phyloP scores from a whole-genome alignment of 2,797 vertebrate species.

The Dermochelys coriacea region DNA sequence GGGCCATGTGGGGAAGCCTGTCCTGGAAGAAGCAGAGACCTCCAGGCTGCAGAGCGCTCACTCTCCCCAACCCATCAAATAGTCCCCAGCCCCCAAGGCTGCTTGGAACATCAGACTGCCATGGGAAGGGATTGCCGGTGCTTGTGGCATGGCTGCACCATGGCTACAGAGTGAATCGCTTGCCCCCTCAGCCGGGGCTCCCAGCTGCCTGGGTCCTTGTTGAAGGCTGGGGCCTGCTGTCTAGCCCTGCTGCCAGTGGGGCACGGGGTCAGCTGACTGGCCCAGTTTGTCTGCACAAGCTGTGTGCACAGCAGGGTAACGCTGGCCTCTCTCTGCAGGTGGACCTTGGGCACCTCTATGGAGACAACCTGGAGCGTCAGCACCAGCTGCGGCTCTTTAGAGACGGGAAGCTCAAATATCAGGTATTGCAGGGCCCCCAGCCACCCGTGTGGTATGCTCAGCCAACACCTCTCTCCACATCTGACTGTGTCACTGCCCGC shows the following conservation, averaged over 20 bases:
- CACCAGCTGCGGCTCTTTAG: constrained; percentile 88
- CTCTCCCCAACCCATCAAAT: neutral
- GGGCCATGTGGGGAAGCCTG: neutral
- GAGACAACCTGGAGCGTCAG: constrained; percentile 89
- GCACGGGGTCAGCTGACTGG: neutral
- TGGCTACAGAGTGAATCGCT: neutral
- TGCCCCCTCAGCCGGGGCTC: neutral
- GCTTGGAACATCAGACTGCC: neutral
- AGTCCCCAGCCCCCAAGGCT: neutral
- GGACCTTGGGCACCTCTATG: constrained; percentile 92
- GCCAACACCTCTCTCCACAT: neutral
- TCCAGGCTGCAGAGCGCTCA: neutral
- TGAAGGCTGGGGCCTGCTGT: neutral
- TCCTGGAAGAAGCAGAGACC: neutral
- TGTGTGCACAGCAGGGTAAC: neutral
- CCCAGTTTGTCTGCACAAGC: neutral
- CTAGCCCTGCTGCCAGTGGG: neutral
- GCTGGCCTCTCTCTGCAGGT: constrained; percentile 79
- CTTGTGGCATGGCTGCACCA: neutral
- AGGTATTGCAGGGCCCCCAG: constrained; percentile 78
- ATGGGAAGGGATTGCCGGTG: neutral
- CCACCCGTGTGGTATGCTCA: neutral
- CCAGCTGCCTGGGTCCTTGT: neutral
- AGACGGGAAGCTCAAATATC: constrained; percentile 95
- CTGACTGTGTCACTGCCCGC: neutral